Conservation (phyloP, 2,888 invertebrate species). For the Machimus rusticus region DNA sequence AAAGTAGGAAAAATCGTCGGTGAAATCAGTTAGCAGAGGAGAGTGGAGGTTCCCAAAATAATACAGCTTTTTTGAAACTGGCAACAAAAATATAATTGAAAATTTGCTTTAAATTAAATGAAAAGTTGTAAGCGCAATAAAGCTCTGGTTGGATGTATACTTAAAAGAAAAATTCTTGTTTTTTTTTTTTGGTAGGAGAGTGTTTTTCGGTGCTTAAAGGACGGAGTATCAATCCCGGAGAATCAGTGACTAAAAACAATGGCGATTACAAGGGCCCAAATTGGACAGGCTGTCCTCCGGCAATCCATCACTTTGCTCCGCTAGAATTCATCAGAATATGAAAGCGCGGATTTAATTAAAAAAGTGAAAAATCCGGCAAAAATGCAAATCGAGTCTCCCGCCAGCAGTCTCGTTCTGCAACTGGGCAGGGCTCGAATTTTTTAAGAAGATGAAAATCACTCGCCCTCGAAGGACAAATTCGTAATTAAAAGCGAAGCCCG, state of each 20-base stretch:
- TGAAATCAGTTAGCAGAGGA: no score
- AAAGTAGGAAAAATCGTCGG: no score
- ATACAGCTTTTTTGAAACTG: no score
- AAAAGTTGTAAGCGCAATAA: not conserved
- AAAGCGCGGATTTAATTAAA: conserved; percentile 16
- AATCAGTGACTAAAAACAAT: conserved; percentile 26
- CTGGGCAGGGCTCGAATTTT: not conserved
- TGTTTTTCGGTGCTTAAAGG: not conserved
- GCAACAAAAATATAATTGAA: no score
- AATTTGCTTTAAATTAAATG: not conserved
- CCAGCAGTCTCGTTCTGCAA: not conserved
- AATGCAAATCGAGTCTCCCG: not conserved
- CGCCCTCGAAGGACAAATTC: not conserved
- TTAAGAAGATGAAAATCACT: not conserved
- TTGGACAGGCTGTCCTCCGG: not conserved
- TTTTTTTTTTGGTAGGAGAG: not conserved
- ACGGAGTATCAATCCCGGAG: not conserved
- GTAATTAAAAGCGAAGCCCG: not conserved
- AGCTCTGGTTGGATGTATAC: not conserved
- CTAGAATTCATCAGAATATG: conserved; percentile 21
- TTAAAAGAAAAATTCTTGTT: no score
- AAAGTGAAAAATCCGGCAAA: conserved; percentile 1
- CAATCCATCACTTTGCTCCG: not conserved
- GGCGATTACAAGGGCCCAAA: not conserved
- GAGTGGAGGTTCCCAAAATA: no score